These are phyloP conservation scores for Chiloscyllium plagiosum DNA, from an alignment of 2,113 vertebrate genomes.

Conservation along the genomic window DNA sequence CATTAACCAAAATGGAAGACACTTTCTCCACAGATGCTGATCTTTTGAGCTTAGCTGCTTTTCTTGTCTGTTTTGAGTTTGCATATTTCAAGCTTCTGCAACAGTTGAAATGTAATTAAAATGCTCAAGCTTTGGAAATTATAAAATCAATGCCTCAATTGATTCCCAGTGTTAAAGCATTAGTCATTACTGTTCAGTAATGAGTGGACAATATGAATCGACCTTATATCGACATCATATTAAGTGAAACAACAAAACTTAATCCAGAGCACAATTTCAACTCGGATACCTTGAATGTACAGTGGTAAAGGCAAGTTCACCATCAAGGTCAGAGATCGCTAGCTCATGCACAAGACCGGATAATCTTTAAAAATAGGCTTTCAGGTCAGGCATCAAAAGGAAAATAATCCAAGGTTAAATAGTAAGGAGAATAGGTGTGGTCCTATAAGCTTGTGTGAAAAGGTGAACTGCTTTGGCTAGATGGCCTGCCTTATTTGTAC, in stretches of 20 bases:
- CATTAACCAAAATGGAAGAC: no score
- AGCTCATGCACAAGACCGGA: not conserved
- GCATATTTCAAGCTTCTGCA: no score
- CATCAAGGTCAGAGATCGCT: not conserved
- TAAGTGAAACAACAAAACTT: not conserved
- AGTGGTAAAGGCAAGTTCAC: not conserved
- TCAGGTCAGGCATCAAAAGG: not conserved
- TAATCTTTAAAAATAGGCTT: not conserved
- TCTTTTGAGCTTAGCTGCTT: no score
- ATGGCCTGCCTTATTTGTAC: not conserved
- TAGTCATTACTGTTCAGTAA: not conserved
- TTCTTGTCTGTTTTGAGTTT: no score
- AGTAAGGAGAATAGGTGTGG: not conserved
- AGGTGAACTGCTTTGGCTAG: not conserved
- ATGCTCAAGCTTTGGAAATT: no score
- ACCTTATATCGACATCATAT: not conserved
- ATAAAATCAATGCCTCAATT: not conserved
- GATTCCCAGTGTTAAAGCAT: not conserved
- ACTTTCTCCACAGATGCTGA: no score
- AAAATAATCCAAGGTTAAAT: not conserved
- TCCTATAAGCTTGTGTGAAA: not conserved
- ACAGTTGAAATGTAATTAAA: no score
- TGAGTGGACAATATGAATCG: not conserved
- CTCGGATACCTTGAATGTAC: not conserved
- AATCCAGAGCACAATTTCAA: not conserved